These are phyloP conservation scores for Chionoecetes opilio DNA, from an alignment of 1,140 invertebrate species.

Conservation along the genomic window DNA sequence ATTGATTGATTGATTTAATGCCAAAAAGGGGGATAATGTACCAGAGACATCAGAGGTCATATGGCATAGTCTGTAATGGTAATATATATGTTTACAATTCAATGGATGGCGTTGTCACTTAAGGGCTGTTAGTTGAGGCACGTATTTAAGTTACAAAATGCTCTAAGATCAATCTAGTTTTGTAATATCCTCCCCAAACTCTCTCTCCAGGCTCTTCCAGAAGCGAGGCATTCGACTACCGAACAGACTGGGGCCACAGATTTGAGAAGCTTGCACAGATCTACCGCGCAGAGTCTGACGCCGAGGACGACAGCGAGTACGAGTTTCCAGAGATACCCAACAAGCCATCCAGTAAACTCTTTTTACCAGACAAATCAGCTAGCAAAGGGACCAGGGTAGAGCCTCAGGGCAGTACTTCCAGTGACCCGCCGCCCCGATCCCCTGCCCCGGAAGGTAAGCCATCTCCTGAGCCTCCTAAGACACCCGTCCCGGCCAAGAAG, in stretches of 20 bases:
- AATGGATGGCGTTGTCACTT: too few relatives aligned
- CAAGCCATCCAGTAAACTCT: neutral
- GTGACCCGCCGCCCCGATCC: neutral
- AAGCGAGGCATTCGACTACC: slow-evolving; percentile 67
- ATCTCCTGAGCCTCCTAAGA: neutral
- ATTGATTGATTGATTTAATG: too few relatives aligned
- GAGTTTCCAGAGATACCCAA: slow-evolving; percentile 67
- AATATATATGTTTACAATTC: too few relatives aligned
- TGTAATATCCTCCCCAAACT: too few relatives aligned
- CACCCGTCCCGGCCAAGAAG: neutral
- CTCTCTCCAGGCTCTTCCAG: slow-evolving; percentile 62
- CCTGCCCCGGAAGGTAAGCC: neutral
- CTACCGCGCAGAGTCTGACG: slow-evolving; percentile 54
- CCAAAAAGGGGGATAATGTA: too few relatives aligned
- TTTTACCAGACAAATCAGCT: neutral
- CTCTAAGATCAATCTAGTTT: too few relatives aligned
- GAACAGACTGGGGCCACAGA: slow-evolving; percentile 70
- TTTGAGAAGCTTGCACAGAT: slow-evolving; percentile 69
- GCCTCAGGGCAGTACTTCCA: neutral
- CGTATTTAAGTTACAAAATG: too few relatives aligned
- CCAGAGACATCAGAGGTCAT: too few relatives aligned
- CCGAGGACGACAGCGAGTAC: slow-evolving; percentile 73
- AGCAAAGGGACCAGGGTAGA: neutral
- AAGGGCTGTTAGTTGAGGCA: too few relatives aligned
- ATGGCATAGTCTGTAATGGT: too few relatives aligned